A percentile compares a stretch with the other conserved stretches of the same genome.
phyloP scores from a whole-genome alignment of 2,113 vertebrate species.

The Sapayoa aenigma region DNA sequence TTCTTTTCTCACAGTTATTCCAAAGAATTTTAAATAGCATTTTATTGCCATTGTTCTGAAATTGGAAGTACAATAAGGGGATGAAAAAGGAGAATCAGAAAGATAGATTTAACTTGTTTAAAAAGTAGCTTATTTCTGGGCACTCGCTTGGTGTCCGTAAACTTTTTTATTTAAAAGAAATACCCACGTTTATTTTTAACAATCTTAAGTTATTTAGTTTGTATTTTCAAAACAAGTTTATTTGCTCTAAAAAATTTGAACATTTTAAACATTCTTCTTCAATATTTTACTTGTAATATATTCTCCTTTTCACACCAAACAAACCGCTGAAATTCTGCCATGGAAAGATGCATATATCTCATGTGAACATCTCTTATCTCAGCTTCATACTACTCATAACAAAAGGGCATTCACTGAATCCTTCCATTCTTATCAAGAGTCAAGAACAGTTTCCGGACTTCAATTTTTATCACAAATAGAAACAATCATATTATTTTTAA shows the following conservation, averaged over 20 bases:
- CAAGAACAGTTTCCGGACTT: neutral
- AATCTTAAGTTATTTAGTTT: neutral
- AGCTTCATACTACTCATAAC: neutral
- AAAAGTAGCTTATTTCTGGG: neutral
- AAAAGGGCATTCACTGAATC: neutral
- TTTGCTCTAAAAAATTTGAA: neutral
- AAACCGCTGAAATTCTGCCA: fast-evolving
- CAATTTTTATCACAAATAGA: neutral
- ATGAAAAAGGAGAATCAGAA: neutral
- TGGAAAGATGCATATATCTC: neutral
- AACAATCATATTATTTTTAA: neutral
- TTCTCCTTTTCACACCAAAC: neutral
- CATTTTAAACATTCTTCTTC: neutral
- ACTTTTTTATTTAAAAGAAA: neutral
- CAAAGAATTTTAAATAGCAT: neutral
- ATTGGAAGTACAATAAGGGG: neutral
- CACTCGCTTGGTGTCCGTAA: neutral
- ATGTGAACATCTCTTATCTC: neutral
- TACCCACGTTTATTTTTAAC: neutral
- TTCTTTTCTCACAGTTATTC: neutral
- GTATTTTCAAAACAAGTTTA: neutral
- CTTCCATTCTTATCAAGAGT: neutral
- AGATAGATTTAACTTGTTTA: neutral
- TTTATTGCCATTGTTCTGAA: neutral
- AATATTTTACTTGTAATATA: neutral